These are phyloP conservation scores for Oligia fasciuncula DNA, from an alignment of 2,888 invertebrate genomes.

Conservation along the genomic window DNA sequence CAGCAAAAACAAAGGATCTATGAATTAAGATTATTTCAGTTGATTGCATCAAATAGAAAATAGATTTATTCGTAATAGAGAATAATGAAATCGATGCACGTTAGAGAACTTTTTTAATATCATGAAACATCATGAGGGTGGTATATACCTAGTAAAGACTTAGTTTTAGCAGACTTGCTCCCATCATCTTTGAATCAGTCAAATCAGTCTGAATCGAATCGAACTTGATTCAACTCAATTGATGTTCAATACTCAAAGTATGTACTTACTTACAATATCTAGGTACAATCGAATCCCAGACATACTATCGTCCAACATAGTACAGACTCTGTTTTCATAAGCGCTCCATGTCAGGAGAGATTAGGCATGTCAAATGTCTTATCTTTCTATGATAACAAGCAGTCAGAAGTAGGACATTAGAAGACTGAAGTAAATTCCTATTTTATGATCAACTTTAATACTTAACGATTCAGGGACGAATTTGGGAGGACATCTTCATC, in stretches of 20 bases:
- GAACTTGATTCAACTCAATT: background rate
- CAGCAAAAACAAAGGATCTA: background rate
- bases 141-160: background rate
- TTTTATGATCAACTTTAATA: background rate
- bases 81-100: background rate
- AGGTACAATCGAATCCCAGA: background rate
- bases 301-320: constrained; percentile 22
- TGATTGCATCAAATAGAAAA: background rate
- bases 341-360: constrained; percentile 47
- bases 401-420: constrained; percentile 44
- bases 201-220: background rate
- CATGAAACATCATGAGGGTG: background rate
- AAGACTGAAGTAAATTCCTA: constrained; percentile 17
- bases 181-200: background rate
- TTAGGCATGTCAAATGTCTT: constrained; percentile 56
- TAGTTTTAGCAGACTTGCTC: background rate
- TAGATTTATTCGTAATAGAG: background rate
- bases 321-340: constrained; percentile 47
- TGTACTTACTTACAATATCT: background rate
- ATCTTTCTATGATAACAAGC: constrained; percentile 52
- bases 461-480: background rate
- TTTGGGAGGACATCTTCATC: background rate
- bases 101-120: background rate
- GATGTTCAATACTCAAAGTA: background rate
- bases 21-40: background rate